phyloP scores from a whole-genome alignment of 2,113 vertebrate genomes.

The Mixornis gularis region DNA sequence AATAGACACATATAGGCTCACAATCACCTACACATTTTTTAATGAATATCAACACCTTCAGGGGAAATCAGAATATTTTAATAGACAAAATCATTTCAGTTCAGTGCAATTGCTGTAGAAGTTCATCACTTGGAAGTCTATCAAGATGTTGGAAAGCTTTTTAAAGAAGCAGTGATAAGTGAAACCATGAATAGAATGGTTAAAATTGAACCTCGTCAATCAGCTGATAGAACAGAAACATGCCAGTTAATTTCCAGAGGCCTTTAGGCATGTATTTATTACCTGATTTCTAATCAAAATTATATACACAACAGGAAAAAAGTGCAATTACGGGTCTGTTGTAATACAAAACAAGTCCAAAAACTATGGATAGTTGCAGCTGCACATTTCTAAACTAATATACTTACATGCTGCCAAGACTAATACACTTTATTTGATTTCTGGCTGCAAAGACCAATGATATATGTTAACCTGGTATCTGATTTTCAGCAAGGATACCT shows the following conservation, averaged over 20 bases:
- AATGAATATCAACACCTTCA: not conserved
- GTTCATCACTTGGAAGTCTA: not conserved
- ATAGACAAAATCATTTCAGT: not conserved
- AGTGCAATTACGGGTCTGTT: conserved; percentile 16
- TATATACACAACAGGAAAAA: conserved; percentile 15
- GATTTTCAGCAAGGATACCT: conserved; percentile 51
- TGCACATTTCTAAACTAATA: conserved; percentile 47
- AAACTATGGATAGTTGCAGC: conserved; percentile 1
- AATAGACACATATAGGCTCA: not conserved
- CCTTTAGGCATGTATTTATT: conserved; percentile 46
- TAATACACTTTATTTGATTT: conserved; percentile 56
- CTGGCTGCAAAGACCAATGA: conserved; percentile 31
- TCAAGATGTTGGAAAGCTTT: not conserved
- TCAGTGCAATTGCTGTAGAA: not conserved
- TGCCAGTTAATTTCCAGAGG: conserved; percentile 35
- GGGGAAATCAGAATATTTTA: conserved; percentile 22
- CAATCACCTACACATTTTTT: not conserved
- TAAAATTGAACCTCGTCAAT: conserved; percentile 15
- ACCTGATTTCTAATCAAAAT: conserved; percentile 44
- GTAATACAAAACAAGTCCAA: conserved; percentile 11
- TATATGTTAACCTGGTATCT: conserved; percentile 44
- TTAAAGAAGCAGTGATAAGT: not conserved
- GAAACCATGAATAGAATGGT: conserved; percentile 3
- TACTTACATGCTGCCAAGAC: conserved; percentile 15
- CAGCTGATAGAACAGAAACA: conserved; percentile 9